Conservation (phyloP, 2,113 vertebrate species). For the Myotis brandtii region DNA sequence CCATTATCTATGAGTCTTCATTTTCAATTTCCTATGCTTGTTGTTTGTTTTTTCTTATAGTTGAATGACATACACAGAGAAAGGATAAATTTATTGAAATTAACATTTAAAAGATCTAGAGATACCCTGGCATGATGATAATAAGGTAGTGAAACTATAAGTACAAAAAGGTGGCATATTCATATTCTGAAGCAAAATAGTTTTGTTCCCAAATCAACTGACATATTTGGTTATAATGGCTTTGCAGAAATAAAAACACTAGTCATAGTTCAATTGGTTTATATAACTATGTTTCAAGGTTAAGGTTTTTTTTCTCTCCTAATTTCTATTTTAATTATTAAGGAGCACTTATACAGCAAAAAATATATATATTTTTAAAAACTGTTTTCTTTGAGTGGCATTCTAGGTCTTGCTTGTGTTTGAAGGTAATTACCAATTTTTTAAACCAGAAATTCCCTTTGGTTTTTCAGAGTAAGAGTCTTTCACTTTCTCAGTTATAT, state of each 20-base stretch:
- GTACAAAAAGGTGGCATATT: slow-evolving; percentile 16
- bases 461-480: neutral
- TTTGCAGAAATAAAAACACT: slow-evolving; percentile 34
- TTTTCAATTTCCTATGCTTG: slow-evolving; percentile 75
- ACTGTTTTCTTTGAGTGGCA: neutral
- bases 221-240: neutral
- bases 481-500: neutral
- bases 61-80: slow-evolving; percentile 75
- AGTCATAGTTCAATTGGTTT: neutral
- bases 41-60: slow-evolving; percentile 51
- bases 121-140: slow-evolving; percentile 66
- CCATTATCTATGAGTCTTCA: slow-evolving; percentile 56
- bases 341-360: neutral
- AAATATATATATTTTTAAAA: neutral
- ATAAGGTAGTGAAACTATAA: slow-evolving; percentile 36
- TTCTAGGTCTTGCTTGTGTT: slow-evolving; percentile 15
- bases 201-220: neutral
- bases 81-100: slow-evolving; percentile 74
- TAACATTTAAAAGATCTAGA: slow-evolving; percentile 69
- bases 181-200: slow-evolving; percentile 26
- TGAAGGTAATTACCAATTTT: neutral
- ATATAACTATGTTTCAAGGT: neutral
- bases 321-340: neutral
- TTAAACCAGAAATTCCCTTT: slow-evolving; percentile 29
- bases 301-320: neutral